These are phyloP conservation scores for Lagodon rhomboides DNA, from an alignment of 2,797 vertebrate species.

Conservation along the genomic window DNA sequence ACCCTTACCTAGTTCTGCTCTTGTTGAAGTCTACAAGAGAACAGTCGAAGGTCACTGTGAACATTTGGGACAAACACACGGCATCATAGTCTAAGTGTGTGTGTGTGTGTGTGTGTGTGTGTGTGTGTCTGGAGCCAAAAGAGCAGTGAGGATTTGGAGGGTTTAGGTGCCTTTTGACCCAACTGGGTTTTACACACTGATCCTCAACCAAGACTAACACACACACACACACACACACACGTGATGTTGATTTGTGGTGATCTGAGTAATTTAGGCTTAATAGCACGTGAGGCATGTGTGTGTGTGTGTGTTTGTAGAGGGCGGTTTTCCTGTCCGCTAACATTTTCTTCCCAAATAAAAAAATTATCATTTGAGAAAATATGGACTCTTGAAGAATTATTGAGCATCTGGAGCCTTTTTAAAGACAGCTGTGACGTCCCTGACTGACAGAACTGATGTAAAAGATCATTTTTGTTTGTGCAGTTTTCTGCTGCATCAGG, in stretches of 20 bases:
- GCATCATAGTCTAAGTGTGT: background rate
- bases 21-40: conserved; percentile 66
- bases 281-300: background rate
- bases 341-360: background rate
- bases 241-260: conserved; percentile 5
- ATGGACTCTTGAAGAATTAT: background rate
- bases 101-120: conserved; percentile 25
- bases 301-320: background rate
- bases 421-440: background rate
- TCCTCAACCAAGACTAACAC: conserved; percentile 27
- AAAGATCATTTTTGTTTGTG: background rate
- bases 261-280: conserved; percentile 2
- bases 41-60: conserved; percentile 54
- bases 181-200: conserved; percentile 32
- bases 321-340: background rate
- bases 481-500: background rate
- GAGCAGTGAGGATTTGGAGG: conserved; percentile 41
- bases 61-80: conserved; percentile 35
- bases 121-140: conserved; percentile 36
- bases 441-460: background rate
- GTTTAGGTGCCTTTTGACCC: conserved; percentile 41
- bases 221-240: conserved; percentile 20
- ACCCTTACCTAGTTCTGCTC: conserved; percentile 68
- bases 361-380: background rate
- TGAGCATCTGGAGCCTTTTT: background rate